phyloP scores from a whole-genome alignment of 2,797 vertebrate species.

The Micromesistius poutassou region DNA sequence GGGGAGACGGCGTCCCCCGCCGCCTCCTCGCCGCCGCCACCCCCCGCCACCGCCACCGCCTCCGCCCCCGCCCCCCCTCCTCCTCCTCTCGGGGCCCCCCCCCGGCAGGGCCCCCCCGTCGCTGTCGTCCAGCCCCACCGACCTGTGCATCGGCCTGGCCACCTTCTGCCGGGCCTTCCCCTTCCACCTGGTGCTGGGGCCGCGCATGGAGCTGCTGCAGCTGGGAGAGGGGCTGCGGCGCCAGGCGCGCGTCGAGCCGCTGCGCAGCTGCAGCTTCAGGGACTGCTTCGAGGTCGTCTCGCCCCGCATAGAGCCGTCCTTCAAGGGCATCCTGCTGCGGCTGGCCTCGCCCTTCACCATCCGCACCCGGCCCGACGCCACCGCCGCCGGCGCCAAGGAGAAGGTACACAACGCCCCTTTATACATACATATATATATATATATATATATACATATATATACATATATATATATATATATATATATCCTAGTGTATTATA shows the following conservation, averaged over 20 bases:
- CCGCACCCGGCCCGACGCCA: conserved; percentile 83
- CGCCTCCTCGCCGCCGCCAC: too few relatives aligned
- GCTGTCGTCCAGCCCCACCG: conserved; percentile 82
- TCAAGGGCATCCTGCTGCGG: conserved; percentile 87
- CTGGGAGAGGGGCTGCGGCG: conserved; percentile 91
- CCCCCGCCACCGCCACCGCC: too few relatives aligned
- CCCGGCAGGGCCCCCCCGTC: conserved; percentile 70
- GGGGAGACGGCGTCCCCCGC: too few relatives aligned
- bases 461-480: too few relatives aligned
- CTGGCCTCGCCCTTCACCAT: conserved; percentile 96
- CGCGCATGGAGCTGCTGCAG: conserved; percentile 89
- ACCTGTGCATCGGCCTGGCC: conserved; percentile 89
- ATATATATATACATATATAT: too few relatives aligned
- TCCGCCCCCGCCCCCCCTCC: conserved; percentile 35
- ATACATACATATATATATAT: too few relatives aligned
- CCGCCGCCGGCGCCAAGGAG: conserved; percentile 83
- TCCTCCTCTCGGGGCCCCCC: conserved; percentile 68
- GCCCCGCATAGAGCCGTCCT: conserved; percentile 89
- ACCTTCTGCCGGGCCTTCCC: conserved; percentile 97
- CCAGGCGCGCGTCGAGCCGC: conserved; percentile 85
- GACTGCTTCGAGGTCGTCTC: conserved; percentile 96
- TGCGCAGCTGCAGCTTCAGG: conserved; percentile 84
- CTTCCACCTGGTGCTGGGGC: conserved; percentile 93
- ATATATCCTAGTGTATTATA: too few relatives aligned
- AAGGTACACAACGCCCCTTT: too few relatives aligned